phyloP scores from a whole-genome alignment of 2,113 vertebrate species.

The Platichthys stellatus region DNA sequence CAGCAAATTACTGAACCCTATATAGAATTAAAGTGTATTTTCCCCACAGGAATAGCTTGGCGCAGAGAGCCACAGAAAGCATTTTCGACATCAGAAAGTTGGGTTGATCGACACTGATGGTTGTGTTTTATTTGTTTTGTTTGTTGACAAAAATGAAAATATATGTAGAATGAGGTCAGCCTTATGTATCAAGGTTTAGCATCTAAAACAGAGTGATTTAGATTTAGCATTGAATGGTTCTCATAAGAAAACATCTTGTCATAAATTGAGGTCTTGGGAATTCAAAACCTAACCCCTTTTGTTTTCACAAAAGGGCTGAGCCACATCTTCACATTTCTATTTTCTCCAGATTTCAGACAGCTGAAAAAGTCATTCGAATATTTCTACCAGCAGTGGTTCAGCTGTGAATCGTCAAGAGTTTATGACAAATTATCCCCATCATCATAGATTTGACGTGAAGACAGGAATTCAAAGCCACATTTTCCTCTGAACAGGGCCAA shows the following conservation, averaged over 20 bases:
- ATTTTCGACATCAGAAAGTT: no score
- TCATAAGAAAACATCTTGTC: background rate
- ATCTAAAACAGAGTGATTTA: background rate
- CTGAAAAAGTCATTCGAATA: constrained; percentile 45
- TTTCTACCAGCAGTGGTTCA: constrained; percentile 39
- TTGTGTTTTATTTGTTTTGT: background rate
- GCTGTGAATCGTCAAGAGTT: constrained; percentile 41
- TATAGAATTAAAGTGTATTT: no score
- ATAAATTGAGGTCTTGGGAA: background rate
- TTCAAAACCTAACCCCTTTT: constrained; percentile 31
- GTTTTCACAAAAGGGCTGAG: background rate
- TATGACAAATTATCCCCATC: constrained; percentile 54
- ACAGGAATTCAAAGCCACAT: constrained; percentile 57
- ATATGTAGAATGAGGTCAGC: background rate
- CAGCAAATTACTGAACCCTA: no score
- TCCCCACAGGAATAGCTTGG: no score
- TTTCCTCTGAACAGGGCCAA: constrained; percentile 47
- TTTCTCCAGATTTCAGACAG: constrained; percentile 24
- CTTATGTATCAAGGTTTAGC: background rate
- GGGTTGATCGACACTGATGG: no score
- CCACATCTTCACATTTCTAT: constrained; percentile 41
- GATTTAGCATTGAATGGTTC: background rate
- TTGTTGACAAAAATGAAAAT: background rate
- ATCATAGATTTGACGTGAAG: constrained; percentile 26
- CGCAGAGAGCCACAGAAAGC: no score